Base-by-base conservation (phyloP, 2,888 invertebrate genomes). In the Xestia ashworthii region DNA sequence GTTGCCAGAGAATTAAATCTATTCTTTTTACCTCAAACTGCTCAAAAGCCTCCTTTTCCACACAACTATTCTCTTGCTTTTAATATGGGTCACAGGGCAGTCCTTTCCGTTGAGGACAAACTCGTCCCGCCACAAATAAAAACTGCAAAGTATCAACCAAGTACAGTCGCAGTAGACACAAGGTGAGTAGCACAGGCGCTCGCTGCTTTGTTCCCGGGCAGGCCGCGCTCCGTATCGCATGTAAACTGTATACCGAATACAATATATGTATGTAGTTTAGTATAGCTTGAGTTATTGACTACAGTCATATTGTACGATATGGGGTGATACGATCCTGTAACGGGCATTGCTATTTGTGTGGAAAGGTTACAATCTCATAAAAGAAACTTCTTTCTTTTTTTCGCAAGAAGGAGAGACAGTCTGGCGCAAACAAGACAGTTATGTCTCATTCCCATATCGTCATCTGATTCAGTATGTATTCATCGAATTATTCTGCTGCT, bases 121-220 rank as follows among this genome's bases (percentile, higher is more conserved):
- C 6, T 14, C 44, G 8, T 65, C 14, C 14, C 14, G 44, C 44
- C 8, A 8, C 16, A 48, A 69, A 71, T 48, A 58, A 60, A 62
- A 65, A 53, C 1, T n/a, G 60, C 14, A 74, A 90, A 93, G 91
- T 92, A 93, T 88, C 93, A 93, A 94, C 85, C 71, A 22, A 5
- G 9, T 67, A 65, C 46, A 55, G 67, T 75, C 90, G 87, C 68
- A 53, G 87, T 91, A 67, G 0, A n/a, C 38, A 65, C 91, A 92
- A 93, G 92, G 93, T 93, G 94, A 95, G 94, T 94, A 94, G 94
- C 93, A 94, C 93, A 93, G 90, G 90, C 93, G 93, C 94, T 93
- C 95, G 92, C 92, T 93, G 94, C 95, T 95, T 95, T 95, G 95
- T 95, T 95, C 95, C 93, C 94, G 93, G 90, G 92, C 93, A 91